Base-by-base conservation (phyloP, 1,140 invertebrate species). In the Drosophila azteca region DNA sequence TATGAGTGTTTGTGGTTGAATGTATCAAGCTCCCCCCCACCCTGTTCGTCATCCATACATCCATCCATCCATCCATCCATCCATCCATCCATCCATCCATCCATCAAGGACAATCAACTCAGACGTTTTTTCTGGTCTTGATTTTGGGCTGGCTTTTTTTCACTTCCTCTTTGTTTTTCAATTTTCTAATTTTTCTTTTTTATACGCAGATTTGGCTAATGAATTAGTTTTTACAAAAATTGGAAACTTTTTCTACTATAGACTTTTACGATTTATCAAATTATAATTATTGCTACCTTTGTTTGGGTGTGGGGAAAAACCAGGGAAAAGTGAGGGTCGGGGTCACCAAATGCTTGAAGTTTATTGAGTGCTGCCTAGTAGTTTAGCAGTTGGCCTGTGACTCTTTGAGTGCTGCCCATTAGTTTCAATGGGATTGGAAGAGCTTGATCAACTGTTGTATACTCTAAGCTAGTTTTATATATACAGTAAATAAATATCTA, bases 91-190 rank as follows among this genome's bases (percentile, higher is more conserved):
- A 61, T 17, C 44, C n/a, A 46, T 26, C 46, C 59, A 77, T 77
- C 73, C 73, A 77, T 77, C 73, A 77, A 76, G 64, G 51, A 67
- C 64, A 61, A 61, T 76, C 72, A 57, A 61, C 51, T 49, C 61
- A 48, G 50, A 71, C 59, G 15, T 39, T 65, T 58, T 44, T 57
- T 45, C n/a, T 15, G 24, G 48, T 26, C 43, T 61, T 61, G 59
- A 52, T 61, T 60, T 51, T 53, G 71, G 50, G 69, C 46, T 53
- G 52, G 66, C 68, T 63, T 64, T 49, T 48, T 64, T 39, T 8
- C 29, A 11, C 24, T 68, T 48, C 17, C 24, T 31, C 48, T 49
- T 48, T 44, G 20, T 44, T 22, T 26, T 68, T 69, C 31, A 68
- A 69, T 54, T 55, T 54, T 45, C 53, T 35, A 50, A 61, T 35